A percentile compares a stretch with the other conserved stretches of the same genome.
phyloP scores from a whole-genome alignment of 1,140 invertebrate genomes.

The Diorhabda sublineata region DNA sequence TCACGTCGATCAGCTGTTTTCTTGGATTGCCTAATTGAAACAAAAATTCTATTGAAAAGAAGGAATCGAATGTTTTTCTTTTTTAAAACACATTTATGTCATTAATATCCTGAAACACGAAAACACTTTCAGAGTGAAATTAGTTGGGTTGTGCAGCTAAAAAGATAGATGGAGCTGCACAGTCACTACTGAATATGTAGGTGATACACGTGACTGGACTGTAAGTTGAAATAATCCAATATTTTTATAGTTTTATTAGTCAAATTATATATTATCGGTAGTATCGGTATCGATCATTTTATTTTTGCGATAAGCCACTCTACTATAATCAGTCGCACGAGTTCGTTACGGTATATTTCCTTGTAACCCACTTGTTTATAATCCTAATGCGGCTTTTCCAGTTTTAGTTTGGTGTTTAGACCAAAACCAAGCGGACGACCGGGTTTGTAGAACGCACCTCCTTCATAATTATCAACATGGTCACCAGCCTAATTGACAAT shows the following conservation, averaged over 20 bases:
- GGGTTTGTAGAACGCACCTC: conserved; percentile 1
- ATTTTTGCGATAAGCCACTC: not conserved
- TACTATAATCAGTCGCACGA: not conserved
- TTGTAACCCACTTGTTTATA: not conserved
- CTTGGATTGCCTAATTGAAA: too few relatives aligned
- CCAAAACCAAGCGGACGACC: not conserved
- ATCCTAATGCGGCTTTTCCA: not conserved
- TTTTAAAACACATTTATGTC: too few relatives aligned
- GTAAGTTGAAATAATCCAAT: too few relatives aligned
- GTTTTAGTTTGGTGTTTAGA: conserved; percentile 2
- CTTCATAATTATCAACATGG: not conserved
- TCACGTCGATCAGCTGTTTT: too few relatives aligned
- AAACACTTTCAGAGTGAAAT: not conserved
- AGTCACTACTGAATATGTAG: conserved; percentile 1
- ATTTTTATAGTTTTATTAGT: too few relatives aligned
- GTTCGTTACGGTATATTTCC: not conserved
- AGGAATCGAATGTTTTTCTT: too few relatives aligned
- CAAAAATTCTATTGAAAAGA: too few relatives aligned
- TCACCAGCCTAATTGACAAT: too few relatives aligned
- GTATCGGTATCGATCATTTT: too few relatives aligned
- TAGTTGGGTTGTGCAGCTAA: too few relatives aligned
- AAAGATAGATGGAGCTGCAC: not conserved
- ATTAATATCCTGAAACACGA: not conserved
- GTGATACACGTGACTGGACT: not conserved
- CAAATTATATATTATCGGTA: too few relatives aligned